Conservation (phyloP, 1,140 invertebrate genomes). For the Trinorchestia longiramus region DNA sequence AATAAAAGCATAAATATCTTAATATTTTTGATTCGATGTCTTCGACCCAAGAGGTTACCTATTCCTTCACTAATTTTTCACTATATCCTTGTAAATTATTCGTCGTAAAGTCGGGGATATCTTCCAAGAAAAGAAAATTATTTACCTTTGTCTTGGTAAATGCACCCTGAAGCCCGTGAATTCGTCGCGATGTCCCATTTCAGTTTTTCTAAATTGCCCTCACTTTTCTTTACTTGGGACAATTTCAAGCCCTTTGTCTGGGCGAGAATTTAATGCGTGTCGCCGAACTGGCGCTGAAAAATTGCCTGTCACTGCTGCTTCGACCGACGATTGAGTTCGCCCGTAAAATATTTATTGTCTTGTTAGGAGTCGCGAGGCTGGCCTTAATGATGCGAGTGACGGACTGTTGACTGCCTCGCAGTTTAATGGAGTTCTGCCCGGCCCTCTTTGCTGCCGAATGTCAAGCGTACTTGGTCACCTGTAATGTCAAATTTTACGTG, state of each 20-base stretch:
- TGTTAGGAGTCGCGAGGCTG: conserved; percentile 31
- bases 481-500: not conserved
- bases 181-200: not conserved
- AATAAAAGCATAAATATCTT: too few species aligned
- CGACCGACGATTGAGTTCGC: conserved; percentile 16
- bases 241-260: conserved; percentile 17
- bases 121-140: not conserved
- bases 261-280: conserved; percentile 37
- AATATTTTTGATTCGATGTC: not conserved
- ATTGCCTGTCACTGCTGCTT: conserved; percentile 9
- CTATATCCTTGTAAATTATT: not conserved
- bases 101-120: not conserved
- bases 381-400: not conserved
- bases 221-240: conserved; percentile 2
- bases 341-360: conserved; percentile 55
- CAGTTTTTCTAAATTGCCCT: not conserved
- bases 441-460: not conserved
- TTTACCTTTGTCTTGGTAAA: not conserved
- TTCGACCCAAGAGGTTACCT: not conserved
- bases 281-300: conserved; percentile 13
- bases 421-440: not conserved
- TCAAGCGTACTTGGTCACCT: not conserved
- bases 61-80: not conserved
- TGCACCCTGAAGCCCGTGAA: not conserved
- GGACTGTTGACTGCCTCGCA: conserved; percentile 44